Conservation (phyloP, 2,888 invertebrate species). For the Macrophya alboannulata region DNA sequence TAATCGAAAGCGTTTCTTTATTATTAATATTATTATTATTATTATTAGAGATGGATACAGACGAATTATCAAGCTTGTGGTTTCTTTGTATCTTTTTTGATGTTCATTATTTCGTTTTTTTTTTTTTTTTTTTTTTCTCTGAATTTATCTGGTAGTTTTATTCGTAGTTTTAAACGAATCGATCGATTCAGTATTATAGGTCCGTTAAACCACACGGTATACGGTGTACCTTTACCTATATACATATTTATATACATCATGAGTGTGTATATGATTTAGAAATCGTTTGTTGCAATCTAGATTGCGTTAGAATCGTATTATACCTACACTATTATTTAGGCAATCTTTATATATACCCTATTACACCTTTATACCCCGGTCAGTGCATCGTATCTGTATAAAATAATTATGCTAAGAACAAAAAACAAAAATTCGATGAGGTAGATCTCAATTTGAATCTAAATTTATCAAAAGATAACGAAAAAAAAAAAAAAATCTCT, state of each 20-base stretch:
- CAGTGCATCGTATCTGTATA: background rate
- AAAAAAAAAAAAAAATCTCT: too few relatives aligned
- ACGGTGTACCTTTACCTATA: conserved; percentile 44
- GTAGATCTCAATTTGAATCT: background rate
- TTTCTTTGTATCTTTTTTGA: background rate
- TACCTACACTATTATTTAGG: conserved; percentile 18
- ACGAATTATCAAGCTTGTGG: conserved; percentile 9
- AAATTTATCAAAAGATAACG: too few relatives aligned
- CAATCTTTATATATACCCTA: conserved; percentile 23
- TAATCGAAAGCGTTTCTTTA: background rate
- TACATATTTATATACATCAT: background rate
- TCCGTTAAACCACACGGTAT: background rate
- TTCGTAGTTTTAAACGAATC: background rate
- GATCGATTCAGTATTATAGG: background rate
- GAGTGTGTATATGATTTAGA: background rate
- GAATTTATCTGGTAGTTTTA: background rate
- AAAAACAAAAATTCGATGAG: background rate
- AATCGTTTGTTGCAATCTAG: conserved; percentile 38
- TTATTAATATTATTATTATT: background rate
- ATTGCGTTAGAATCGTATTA: conserved; percentile 49
- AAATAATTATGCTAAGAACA: background rate
- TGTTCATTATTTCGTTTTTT: background rate
- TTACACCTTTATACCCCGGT: background rate
- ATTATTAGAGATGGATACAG: background rate
- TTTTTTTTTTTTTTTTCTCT: background rate